Percentiles rank a stretch among this genome's conserved stretches.
These are phyloP conservation scores for Palloptera scutellata DNA, from an alignment of 2,888 invertebrate genomes.

Conservation along the genomic window DNA sequence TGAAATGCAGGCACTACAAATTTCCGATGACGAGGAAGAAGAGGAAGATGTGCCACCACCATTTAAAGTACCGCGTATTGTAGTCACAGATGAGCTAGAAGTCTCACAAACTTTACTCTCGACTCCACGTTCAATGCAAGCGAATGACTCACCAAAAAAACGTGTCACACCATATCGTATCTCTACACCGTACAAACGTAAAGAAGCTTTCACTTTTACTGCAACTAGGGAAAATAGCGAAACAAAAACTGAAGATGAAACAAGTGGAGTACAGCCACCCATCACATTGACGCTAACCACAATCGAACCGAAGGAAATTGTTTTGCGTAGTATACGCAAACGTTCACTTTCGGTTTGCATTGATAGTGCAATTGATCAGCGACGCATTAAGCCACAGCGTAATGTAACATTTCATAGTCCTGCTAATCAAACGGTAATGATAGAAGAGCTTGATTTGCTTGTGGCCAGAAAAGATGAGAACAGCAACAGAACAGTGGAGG, in stretches of 20 bases:
- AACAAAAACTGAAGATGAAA: too few species aligned
- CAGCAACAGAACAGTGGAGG: constrained; percentile 12
- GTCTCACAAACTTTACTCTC: neutral
- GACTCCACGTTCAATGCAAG: constrained; percentile 2
- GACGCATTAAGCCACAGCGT: constrained; percentile 25
- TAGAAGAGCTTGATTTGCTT: constrained; percentile 46
- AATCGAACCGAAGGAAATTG: constrained; percentile 35
- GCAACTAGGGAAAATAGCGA: neutral
- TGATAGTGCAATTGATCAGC: constrained; percentile 29
- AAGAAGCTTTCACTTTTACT: constrained; percentile 16
- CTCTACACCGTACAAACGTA: constrained; percentile 48
- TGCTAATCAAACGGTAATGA: constrained; percentile 44
- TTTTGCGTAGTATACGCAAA: constrained; percentile 45
- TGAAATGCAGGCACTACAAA: constrained; percentile 31
- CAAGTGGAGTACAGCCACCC: neutral
- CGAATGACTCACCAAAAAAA: constrained; percentile 2
- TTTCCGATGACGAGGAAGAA: constrained; percentile 34
- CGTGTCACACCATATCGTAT: constrained; percentile 35
- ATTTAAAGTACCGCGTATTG: constrained; percentile 25
- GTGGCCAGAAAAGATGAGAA: constrained; percentile 38
- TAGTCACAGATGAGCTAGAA: constrained; percentile 17
- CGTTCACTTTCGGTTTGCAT: constrained; percentile 51
- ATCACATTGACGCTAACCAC: constrained; percentile 31
- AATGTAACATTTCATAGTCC: constrained; percentile 56
- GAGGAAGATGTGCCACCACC: constrained; percentile 17